Evolutionary conservation across 2,113 vertebrate species (phyloP).

Genomic region (Menura novaehollandiae): DNA sequence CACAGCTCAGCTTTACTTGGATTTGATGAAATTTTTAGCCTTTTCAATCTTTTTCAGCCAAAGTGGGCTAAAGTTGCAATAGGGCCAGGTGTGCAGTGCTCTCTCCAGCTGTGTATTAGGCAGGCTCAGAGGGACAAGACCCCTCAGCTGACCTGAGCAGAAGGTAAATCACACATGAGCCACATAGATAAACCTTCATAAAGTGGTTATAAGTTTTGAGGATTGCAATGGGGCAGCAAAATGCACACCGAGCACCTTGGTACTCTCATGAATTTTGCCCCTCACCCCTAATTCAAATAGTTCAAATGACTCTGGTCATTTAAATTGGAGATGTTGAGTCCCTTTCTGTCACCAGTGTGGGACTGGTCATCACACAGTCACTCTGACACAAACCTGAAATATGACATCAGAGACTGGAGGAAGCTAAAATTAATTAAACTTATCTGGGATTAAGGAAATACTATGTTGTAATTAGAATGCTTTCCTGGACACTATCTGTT

Average conservation of each 20-base stretch:
- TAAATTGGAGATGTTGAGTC: background rate
- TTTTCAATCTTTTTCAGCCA: background rate
- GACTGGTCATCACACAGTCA: background rate
- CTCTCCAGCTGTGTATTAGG: background rate
- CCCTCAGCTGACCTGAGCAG: background rate
- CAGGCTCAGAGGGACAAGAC: background rate
- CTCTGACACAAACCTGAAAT: background rate
- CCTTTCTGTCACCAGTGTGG: background rate
- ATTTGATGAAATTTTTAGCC: background rate
- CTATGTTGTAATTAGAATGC: background rate
- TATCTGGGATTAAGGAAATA: background rate
- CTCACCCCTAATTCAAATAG: background rate
- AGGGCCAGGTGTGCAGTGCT: background rate
- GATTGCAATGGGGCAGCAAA: background rate
- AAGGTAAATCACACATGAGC: background rate
- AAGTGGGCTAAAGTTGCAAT: background rate
- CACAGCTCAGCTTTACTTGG: background rate
- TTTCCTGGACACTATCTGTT: background rate
- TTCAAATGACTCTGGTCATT: background rate
- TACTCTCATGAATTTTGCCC: background rate
- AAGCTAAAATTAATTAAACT: background rate
- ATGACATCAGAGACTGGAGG: background rate
- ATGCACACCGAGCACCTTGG: background rate
- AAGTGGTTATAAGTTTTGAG: background rate
- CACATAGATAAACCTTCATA: fast-evolving